Evolutionary conservation across 1,140 invertebrate species (phyloP), one percentile per base, ranked within the genome.

Genomic region (Procambarus virginalis): DNA sequence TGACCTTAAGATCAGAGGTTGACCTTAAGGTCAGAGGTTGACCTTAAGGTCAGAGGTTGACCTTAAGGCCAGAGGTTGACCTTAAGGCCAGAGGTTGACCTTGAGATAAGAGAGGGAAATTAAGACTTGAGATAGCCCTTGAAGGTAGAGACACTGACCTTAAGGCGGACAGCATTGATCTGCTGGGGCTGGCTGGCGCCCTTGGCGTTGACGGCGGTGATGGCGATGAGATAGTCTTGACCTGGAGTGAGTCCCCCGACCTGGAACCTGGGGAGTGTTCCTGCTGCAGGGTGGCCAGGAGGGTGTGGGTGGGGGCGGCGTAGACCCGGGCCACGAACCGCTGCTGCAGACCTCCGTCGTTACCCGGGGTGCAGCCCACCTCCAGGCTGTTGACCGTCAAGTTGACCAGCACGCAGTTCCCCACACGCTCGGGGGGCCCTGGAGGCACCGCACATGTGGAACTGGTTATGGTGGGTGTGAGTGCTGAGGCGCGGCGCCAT

Each of bases 221-320:
- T 98, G 75, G 98, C 95, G 96, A 99, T 99, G 94, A 98, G 97
- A 94, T 99, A 99, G 93, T 98, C 97, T 89, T 97, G 96, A 10
- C 97, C 97, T 22, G 98, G 97, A 93, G 97, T 97, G 9, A 99
- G 94, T 10, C 97, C 97, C 12, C 96, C 97, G 20, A 99, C 96
- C 89, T 98, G 97, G 94, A 98, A 97, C 58, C 88, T 86, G 4
- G 58, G 81, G 60, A n/a, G 22, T 55, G 58, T 2, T 70, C 70
- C 51, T 81, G 55, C 79, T 86, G 73, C 68, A 92, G 58, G 12
- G 85, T 88, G 22, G 86, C 87, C 20, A 89, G 82, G 22, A 89
- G 91, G 45, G 75, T 83, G 84, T 92, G 91, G 8, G 91, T 90
- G 3, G 87, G 82, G 51, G 91, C 87, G 8, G 86, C 87, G 60